These are phyloP conservation scores for Tetheella fluctuosa DNA, from an alignment of 2,888 invertebrate species.

Conservation along the genomic window DNA sequence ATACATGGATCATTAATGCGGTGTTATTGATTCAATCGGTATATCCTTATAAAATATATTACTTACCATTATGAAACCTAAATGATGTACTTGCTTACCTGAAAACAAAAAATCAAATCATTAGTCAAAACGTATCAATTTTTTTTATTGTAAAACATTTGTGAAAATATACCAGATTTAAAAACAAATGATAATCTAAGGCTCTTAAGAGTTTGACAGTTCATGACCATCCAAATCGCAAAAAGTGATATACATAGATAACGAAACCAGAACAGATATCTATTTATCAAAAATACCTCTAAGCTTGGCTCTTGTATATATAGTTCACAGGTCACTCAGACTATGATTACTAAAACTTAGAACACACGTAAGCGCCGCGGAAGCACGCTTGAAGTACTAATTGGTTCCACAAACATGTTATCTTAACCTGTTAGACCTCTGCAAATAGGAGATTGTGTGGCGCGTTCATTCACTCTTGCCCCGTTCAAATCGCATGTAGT, in stretches of 20 bases:
- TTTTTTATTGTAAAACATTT: too few relatives aligned
- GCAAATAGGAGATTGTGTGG: constrained; percentile 26
- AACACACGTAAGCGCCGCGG: constrained; percentile 2
- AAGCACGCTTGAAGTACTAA: constrained; percentile 24
- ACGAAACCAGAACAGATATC: too few relatives aligned
- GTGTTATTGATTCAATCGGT: too few relatives aligned
- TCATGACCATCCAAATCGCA: too few relatives aligned
- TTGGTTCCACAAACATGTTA: constrained; percentile 27
- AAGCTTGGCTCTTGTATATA: neutral
- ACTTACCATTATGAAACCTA: neutral
- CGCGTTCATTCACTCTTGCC: constrained; percentile 34
- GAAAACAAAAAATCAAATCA: neutral
- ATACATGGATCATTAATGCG: too few relatives aligned
- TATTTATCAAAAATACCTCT: too few relatives aligned
- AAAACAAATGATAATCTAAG: too few relatives aligned
- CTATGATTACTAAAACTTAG: neutral
- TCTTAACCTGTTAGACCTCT: constrained; percentile 28
- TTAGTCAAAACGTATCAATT: neutral
- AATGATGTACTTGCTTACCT: neutral
- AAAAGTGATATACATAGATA: too few relatives aligned
- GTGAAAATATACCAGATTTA: too few relatives aligned
- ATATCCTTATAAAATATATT: neutral
- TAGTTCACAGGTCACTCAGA: neutral
- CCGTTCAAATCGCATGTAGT: constrained; percentile 6
- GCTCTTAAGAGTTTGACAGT: too few relatives aligned